Base-by-base conservation (phyloP, 2,888 invertebrate genomes). In the Hemicrepidius hirtus region DNA sequence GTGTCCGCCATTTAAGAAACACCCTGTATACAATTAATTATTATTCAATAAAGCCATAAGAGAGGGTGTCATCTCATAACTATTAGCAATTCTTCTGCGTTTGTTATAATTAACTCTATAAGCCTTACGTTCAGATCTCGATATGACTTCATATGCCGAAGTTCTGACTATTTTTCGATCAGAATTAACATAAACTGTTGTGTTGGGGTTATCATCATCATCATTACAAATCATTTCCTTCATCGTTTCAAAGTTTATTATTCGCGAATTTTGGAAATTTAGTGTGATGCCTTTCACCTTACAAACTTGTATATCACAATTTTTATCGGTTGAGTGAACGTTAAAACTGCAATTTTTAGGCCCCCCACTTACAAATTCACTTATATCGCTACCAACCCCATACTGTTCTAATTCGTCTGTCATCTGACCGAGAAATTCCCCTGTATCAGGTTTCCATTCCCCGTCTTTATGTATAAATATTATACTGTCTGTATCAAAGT, bases 401-500 rank as follows among this genome's bases (percentile, higher is more conserved):
- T 82, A 79, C 5, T 73, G 69, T 5, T 73, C 71, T 10, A 85
- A 62, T 70, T 85, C 85, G 72, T 85, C 80, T 0, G 84, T 85
- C 73, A 85, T 71, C 53, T 86, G 83, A 0, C 83, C 68, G 59
- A 35, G 13, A 64, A 69, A n/a, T 20, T 79, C 79, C 7, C 3
- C 40, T 59, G 63, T 73, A 74, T 59, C 32, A 7, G 59, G 37
- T 37, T 82, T 65, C 80, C 79, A 20, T 83, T 84, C 0, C 76
- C 64, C 9, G 75, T 72, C 7, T 80, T 85, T 85, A 0, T 85
- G 12, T 1, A 20, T 3, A 20, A 37, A 59, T 1, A 59, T 37
- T 37, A 40, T 20, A 5, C 18, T 20, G 12, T 59, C 59, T 1
- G 59, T 85, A 64, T 86, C 85, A 55, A 75, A 83, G 74, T 86